Evolutionary conservation across 2,113 vertebrate species (phyloP), one percentile per base, ranked within the genome.

Genomic region (Noctilio leporinus): DNA sequence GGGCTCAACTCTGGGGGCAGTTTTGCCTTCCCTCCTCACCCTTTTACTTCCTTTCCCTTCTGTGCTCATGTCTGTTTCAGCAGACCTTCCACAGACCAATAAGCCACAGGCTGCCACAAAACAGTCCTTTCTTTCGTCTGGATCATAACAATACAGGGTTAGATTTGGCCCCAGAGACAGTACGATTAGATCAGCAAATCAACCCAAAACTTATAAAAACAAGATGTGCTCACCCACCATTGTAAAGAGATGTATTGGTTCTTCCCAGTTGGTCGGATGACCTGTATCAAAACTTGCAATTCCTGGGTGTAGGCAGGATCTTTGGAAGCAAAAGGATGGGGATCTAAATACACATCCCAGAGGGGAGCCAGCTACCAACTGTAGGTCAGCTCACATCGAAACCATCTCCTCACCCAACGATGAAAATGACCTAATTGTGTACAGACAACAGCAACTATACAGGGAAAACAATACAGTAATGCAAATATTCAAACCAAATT

Each of bases 401-500:
- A 94, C 55, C 28, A 19, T 89, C 59, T 96, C 89, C 69, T 96
- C 57, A 72, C 78, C 89, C 96, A 94, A 22, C 53, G 91, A 83
- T 49, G 78, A 96, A 95, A 88, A 93, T 96, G 96, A 97, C 67
- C 94, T 97, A 93, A 97, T 83, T 89, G 69, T 94, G 81, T 83
- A 95, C 51, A 93, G 90, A 93, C 95, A 95, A 91, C 78, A 86
- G 88, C 92, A 69, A 43, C 95, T 83, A 85, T 84, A 86, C 96
- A 81, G 77, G 94, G 89, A 91, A 95, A 97, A 94, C 92, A 97
- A 96, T 94, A 97, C 86, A 96, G 96, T 69, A 95, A 97, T 89
- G 89, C 94, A 97, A 96, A 96, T 95, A 96, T 77, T 91, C 94
- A 80, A 95, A 97, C 94, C 93, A 95, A 97, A 93, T 94, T 96